phyloP scores from a whole-genome alignment of 2,888 invertebrate genomes.

The Leucophenga montana region DNA sequence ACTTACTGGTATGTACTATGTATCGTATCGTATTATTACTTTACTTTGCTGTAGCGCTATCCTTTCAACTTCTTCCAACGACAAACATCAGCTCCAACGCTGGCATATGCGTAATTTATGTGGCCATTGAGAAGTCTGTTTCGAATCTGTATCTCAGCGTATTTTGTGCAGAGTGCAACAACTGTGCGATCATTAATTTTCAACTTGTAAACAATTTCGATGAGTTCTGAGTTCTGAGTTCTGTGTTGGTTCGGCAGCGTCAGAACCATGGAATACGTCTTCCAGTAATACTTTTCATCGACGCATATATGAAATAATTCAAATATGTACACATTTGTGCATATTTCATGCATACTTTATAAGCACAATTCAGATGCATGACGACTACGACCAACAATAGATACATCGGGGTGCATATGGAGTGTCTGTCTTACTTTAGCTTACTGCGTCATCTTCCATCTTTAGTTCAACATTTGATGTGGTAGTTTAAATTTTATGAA shows the following conservation, averaged over 20 bases:
- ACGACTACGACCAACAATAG: too few relatives aligned
- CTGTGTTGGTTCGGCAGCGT: too few relatives aligned
- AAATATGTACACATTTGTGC: conserved; percentile 29
- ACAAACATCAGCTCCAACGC: not conserved
- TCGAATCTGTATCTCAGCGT: too few relatives aligned
- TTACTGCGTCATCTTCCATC: not conserved
- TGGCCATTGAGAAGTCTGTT: not conserved
- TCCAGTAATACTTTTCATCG: not conserved
- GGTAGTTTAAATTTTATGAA: conserved; percentile 31
- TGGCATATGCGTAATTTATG: conserved; percentile 16
- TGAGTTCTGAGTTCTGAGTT: not conserved
- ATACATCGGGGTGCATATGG: not conserved
- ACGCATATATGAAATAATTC: conserved; percentile 12
- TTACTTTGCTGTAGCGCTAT: not conserved
- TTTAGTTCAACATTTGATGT: not conserved
- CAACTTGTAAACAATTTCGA: conserved; percentile 19
- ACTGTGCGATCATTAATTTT: conserved; percentile 12
- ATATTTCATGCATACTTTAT: conserved; percentile 26
- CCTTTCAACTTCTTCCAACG: not conserved
- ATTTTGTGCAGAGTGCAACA: too few relatives aligned
- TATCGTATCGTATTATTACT: too few relatives aligned
- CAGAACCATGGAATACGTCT: too few relatives aligned
- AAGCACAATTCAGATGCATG: not conserved
- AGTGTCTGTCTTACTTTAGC: too few relatives aligned
- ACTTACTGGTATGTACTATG: too few relatives aligned